Evolutionary conservation across 2,888 invertebrate genomes (phyloP), one percentile per base, ranked within the genome.

Genomic region (Drosophila differens): DNA sequence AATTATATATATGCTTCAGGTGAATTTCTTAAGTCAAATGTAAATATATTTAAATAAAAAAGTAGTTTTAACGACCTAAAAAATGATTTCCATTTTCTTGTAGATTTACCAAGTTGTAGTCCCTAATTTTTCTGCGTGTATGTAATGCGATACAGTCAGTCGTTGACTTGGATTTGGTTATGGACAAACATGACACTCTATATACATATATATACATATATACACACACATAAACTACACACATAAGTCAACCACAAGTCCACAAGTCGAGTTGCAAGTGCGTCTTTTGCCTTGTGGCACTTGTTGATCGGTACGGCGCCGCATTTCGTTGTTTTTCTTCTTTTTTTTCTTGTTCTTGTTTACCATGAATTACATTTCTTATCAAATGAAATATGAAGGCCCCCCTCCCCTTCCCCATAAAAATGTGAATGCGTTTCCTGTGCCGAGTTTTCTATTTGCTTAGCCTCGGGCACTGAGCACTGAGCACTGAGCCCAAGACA

Each of bases 181-280:
- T 81, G 83, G 74, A 74, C 90, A 85, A 85, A 84, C 82, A 82
- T 82, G 88, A 89, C 87, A 89, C 88, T 82, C 68, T 70, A 82
- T 82, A 22, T 41, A 44, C 16, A 30, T 19, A 14, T 10, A 10
- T 82, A 35, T 28, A 28, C 9, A 6, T 22, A 44, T 10, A 14
- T 7, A 6, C 6, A 47, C 7, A 47, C 4, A 51, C 32, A 28
- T 47, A 14, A 30, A 52, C 51, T 41, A 28, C 1, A 33, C 54
- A 68, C 66, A 66, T 53, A 86, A 82, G 82, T 74, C 76, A 69
- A 60, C 58, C 65, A 52, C 68, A 53, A 54, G 54, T 35, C 58
- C 65, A 52, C 68, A 53, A 54, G 54, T 35, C 58, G 44, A 32
- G 58, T 58, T 58, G 41, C 58, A 59, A 74, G 76, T 74, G 61